A percentile compares a stretch with the other conserved stretches of the same genome.
Evolutionary conservation across 2,888 invertebrate genomes (phyloP).

Genomic region (Sphecodes monilicornis): DNA sequence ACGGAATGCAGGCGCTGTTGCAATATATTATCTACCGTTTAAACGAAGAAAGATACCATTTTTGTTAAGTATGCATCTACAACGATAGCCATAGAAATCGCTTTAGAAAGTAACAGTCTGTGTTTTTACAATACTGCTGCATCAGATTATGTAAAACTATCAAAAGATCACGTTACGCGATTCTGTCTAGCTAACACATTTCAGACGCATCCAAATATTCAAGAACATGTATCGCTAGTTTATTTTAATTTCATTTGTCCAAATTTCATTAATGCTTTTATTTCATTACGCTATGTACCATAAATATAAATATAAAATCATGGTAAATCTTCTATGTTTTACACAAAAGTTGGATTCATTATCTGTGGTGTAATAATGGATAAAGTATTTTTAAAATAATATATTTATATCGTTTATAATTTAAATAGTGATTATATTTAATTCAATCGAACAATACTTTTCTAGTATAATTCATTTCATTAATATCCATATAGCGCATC

Average conservation of each 20-base stretch:
- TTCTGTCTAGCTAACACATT: background rate
- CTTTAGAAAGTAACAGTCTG: background rate
- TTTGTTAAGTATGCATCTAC: background rate
- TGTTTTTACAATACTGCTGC: background rate
- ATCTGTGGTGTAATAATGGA: too few relatives aligned
- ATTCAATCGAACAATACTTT: too few relatives aligned
- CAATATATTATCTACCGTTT: background rate
- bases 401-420: too few relatives aligned
- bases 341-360: too few relatives aligned
- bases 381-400: too few relatives aligned
- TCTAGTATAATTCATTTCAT: too few relatives aligned
- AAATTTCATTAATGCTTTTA: background rate
- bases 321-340: too few relatives aligned
- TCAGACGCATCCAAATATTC: background rate
- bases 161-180: background rate
- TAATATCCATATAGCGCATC: too few relatives aligned
- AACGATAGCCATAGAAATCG: background rate
- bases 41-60: background rate
- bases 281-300: background rate
- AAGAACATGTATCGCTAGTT: background rate
- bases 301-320: too few relatives aligned
- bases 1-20: background rate
- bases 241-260: background rate
- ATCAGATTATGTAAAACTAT: slow-evolving; percentile 2
- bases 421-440: too few relatives aligned